These are phyloP conservation scores for Mythimna pallens DNA, from an alignment of 2,888 invertebrate species.

Conservation along the genomic window DNA sequence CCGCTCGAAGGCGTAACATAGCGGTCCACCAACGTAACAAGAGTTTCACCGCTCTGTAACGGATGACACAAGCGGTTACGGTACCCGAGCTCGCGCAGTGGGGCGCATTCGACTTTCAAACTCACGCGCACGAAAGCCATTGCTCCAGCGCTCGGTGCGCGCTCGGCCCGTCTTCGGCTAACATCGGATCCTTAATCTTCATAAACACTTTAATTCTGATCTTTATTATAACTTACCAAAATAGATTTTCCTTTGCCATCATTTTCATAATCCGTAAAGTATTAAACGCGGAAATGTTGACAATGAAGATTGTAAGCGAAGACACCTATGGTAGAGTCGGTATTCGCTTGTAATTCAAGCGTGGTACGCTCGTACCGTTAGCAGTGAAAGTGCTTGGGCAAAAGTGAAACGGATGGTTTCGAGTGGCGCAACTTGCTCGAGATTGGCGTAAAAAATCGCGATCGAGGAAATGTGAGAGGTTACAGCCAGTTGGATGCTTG, in stretches of 20 bases:
- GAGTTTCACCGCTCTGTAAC: slow-evolving; percentile 86
- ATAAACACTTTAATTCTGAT: slow-evolving; percentile 57
- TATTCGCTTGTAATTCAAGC: slow-evolving; percentile 70
- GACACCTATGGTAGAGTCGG: slow-evolving; percentile 66
- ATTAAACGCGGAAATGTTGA: slow-evolving; percentile 50
- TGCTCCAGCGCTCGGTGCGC: slow-evolving; percentile 68
- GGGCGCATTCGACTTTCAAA: slow-evolving; percentile 81
- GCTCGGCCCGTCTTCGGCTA: slow-evolving; percentile 71
- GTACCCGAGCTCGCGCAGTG: slow-evolving; percentile 73
- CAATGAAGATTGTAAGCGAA: slow-evolving; percentile 54
- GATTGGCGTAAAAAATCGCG: slow-evolving; percentile 83
- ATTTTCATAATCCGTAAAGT: slow-evolving; percentile 43
- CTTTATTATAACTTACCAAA: slow-evolving; percentile 63
- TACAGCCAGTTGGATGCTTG: slow-evolving; percentile 54
- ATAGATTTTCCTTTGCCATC: slow-evolving; percentile 63
- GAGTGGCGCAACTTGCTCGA: slow-evolving; percentile 81
- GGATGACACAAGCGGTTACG: slow-evolving; percentile 90
- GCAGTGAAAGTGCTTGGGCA: slow-evolving; percentile 87
- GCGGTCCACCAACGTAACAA: slow-evolving; percentile 84
- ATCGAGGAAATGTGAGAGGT: slow-evolving; percentile 81
- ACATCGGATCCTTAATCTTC: slow-evolving; percentile 68
- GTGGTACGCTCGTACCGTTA: slow-evolving; percentile 79
- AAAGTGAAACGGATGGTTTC: slow-evolving; percentile 88
- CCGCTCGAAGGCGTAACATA: slow-evolving; percentile 78
- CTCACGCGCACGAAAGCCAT: slow-evolving; percentile 80